Conservation (phyloP, 2,888 invertebrate species). For the Chrysolina haemoptera region DNA sequence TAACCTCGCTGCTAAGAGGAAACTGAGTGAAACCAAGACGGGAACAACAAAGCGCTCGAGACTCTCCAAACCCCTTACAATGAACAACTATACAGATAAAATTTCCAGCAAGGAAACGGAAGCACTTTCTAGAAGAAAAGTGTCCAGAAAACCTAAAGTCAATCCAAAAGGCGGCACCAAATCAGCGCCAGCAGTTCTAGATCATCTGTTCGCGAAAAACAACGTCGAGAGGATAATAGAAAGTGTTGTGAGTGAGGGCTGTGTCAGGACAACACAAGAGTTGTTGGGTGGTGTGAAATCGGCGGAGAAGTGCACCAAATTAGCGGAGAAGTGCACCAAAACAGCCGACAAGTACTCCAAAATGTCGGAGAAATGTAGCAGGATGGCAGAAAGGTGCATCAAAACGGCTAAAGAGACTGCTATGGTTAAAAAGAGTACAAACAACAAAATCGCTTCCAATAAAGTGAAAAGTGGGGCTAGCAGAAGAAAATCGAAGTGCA, state of each 20-base stretch:
- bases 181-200: conserved; percentile 68
- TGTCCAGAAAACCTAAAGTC: conserved; percentile 34
- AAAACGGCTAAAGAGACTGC: conserved; percentile 69
- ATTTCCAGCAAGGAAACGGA: conserved; percentile 56
- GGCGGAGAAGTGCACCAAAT: conserved; percentile 69
- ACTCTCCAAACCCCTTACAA: conserved; percentile 62
- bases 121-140: conserved; percentile 56
- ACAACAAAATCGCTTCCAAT: conserved; percentile 47
- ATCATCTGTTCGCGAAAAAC: conserved; percentile 74
- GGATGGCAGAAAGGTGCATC: conserved; percentile 66
- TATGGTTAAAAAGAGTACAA: conserved; percentile 51
- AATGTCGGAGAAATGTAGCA: too few species aligned
- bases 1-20: conserved; percentile 70
- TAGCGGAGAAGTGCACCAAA: conserved; percentile 67
- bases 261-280: conserved; percentile 51
- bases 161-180: conserved; percentile 45
- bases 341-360: conserved; percentile 57
- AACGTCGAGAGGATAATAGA: conserved; percentile 73
- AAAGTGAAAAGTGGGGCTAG: conserved; percentile 52
- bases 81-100: conserved; percentile 56
- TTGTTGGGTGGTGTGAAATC: conserved; percentile 59
- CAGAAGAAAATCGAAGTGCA: conserved; percentile 62
- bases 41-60: conserved; percentile 53
- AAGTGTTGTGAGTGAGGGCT: conserved; percentile 66
- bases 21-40: conserved; percentile 61